A percentile compares a stretch with the other conserved stretches of the same genome.
Evolutionary conservation across 1,140 invertebrate genomes (phyloP).

Genomic region (Anastatus disparis): DNA sequence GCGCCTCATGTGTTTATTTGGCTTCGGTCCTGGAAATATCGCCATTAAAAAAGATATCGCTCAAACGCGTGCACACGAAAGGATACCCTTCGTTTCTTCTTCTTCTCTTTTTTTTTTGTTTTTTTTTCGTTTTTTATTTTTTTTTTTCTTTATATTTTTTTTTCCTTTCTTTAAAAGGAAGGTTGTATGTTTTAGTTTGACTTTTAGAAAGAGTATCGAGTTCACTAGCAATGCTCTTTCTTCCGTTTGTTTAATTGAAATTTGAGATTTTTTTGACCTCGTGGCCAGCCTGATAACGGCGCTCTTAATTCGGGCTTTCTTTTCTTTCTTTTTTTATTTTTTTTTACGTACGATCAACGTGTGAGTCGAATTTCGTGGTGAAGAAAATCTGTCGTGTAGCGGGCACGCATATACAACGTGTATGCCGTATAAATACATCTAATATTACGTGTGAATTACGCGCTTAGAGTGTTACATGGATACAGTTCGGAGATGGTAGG

Average conservation of each 20-base stretch:
- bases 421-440: conserved; percentile 25
- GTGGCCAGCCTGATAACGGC: conserved; percentile 12
- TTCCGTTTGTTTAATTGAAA: conserved; percentile 39
- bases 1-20: conserved; percentile 36
- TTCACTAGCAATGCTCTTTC: conserved; percentile 8
- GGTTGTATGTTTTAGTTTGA: conserved; percentile 32
- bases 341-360: neutral
- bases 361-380: neutral
- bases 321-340: neutral
- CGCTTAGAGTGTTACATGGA: too few relatives aligned
- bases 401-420: too few relatives aligned
- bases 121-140: neutral
- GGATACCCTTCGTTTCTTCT: conserved; percentile 1
- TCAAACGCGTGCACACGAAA: neutral
- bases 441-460: conserved; percentile 35
- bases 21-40: conserved; percentile 31
- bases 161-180: neutral
- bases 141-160: neutral
- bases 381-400: conserved; percentile 10
- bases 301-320: conserved; percentile 1
- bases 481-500: too few relatives aligned
- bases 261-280: conserved; percentile 31
- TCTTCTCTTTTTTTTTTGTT: neutral
- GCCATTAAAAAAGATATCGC: neutral
- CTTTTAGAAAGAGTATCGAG: conserved; percentile 27